Evolutionary conservation across 2,797 vertebrate species (phyloP), one percentile per base, ranked within the genome.

Genomic region (Micropoecilia bifurca): DNA sequence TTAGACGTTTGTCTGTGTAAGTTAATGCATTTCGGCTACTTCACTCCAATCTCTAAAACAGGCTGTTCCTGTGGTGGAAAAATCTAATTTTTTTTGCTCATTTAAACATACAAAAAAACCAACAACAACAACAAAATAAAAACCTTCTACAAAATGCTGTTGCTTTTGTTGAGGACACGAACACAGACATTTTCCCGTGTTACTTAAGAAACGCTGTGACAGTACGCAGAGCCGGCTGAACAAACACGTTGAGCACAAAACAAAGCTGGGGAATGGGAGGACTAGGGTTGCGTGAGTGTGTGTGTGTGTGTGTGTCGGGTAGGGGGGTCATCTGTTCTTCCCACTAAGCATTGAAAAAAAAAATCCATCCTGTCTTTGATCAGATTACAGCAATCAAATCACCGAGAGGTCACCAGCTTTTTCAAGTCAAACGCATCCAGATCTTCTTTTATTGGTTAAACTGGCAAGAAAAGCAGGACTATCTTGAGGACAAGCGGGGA

Each of bases 221-320:
- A 86, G 80, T 81, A 83, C 85, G 83, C 83, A 84, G 83, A 33
- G 84, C 87, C 85, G 88, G 90, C 94, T 95, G 91, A 94, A 89
- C 88, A 95, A 95, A 95, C 90, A 95, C n/a, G 74, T 61, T 80
- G 80, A 87, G 88, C 80, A 92, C 86, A 84, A 85, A 88, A 81
- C 63, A 83, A 85, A 87, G 81, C 66, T 66, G 50, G 30, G 55
- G 85, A 80, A 72, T 73, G 39, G 16, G 39, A 76, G 79, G 79
- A 83, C 72, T 63, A 36, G 53, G 1, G 43, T 71, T 46, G 25
- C 2, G 47, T 6, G 16, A 6, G 12, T 6, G 39, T 6, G 39
- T 6, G 39, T 7, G 53, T 1, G 47, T 47, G 13, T 12, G 47
- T 3, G n/a, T 25, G 53, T 3, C 16, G 25, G 25, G 10, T 85